phyloP scores from a whole-genome alignment of 2,888 invertebrate species.

The Drosophila suboccidentalis region DNA sequence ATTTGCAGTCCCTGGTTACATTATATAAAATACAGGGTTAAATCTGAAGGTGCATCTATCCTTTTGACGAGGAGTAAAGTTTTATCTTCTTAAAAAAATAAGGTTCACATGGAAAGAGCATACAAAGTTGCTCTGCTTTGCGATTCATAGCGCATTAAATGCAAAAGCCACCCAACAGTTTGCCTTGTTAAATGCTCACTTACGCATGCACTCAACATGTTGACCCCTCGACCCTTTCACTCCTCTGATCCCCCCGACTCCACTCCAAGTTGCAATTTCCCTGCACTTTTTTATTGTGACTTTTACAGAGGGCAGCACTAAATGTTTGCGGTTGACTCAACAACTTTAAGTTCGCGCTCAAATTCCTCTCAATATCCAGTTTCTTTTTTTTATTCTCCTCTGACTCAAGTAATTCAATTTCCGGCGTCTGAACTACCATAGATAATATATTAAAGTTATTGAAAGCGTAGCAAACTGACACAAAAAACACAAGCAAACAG shows the following conservation, averaged over 20 bases:
- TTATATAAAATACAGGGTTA: too few relatives aligned
- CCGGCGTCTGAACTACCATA: constrained; percentile 50
- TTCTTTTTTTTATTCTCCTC: constrained; percentile 32
- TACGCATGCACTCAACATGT: constrained; percentile 48
- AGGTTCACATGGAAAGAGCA: constrained; percentile 13
- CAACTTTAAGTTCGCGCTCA: constrained; percentile 44
- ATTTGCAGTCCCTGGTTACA: too few relatives aligned
- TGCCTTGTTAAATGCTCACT: constrained; percentile 60
- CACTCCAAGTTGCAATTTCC: not conserved
- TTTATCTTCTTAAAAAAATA: not conserved
- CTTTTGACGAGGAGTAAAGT: not conserved
- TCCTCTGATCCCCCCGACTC: too few relatives aligned
- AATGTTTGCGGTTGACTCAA: constrained; percentile 51
- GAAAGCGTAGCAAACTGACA: constrained; percentile 55
- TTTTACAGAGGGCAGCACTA: constrained; percentile 19
- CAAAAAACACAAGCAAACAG: constrained; percentile 29
- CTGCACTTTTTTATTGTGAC: constrained; percentile 11
- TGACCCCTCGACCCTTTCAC: not conserved
- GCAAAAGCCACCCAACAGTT: constrained; percentile 36
- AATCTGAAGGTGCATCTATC: too few relatives aligned
- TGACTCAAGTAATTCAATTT: constrained; percentile 73
- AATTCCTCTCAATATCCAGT: not conserved
- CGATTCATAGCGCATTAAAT: constrained; percentile 22
- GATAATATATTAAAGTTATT: constrained; percentile 71
- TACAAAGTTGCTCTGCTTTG: constrained; percentile 8